phyloP scores from a whole-genome alignment of 2,888 invertebrate species.

The Tetanocera ferruginea region DNA sequence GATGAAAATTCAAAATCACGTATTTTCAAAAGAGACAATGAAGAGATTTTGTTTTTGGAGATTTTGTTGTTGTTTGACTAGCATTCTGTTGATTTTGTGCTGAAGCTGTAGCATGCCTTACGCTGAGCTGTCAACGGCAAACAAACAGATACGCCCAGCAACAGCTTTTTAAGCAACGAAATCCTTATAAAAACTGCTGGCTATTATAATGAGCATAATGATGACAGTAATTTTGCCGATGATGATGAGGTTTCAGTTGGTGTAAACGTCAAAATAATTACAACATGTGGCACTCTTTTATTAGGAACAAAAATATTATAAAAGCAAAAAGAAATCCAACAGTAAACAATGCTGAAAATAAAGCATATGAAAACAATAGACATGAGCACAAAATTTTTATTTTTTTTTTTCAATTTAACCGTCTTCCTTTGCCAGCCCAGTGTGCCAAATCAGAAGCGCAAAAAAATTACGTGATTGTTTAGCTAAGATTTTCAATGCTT shows the following conservation, averaged over 20 bases:
- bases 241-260: not conserved
- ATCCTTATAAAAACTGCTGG: no score
- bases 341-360: not conserved
- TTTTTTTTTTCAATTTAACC: not conserved
- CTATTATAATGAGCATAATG: no score
- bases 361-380: not conserved
- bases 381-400: not conserved
- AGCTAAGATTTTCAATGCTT: not conserved
- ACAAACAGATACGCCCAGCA: no score
- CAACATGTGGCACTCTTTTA: conserved; percentile 10
- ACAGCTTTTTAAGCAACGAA: no score
- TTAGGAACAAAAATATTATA: not conserved
- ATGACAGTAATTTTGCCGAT: not conserved
- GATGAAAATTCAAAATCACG: no score
- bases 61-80: no score
- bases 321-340: not conserved
- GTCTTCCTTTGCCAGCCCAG: not conserved
- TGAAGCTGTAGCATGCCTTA: no score
- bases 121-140: no score
- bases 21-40: no score
- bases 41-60: no score
- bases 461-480: not conserved
- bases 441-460: not conserved
- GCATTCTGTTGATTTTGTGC: no score
- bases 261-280: conserved; percentile 23